Base-by-base conservation (phyloP, 1,140 invertebrate genomes). In the Eriosoma lanigerum region DNA sequence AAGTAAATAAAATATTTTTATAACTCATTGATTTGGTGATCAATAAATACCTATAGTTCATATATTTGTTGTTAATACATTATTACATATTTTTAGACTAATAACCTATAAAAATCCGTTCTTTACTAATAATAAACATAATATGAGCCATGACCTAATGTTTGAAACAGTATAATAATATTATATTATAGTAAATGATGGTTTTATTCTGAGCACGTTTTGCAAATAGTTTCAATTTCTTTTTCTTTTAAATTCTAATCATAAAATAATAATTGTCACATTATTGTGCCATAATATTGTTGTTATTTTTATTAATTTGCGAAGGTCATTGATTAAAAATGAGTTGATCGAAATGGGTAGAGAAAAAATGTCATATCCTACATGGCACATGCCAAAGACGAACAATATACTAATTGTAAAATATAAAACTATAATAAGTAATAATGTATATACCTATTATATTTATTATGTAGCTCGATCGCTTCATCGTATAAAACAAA, bases 271-370 rank as follows among this genome's bases (percentile, higher is more conserved):
- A 62, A 78, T 78, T 60, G 75, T 78, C 38, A 60, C 56, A 78
- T 29, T 62, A 75, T 75, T 58, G 52, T 58, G n/a, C 17, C 38
- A 62, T 60, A n/a, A n/a, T n/a, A 24, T 60, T 78, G 24, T 78
- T 62, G 56, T 78, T 62, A 46, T 52, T 64, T 52, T 64, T 38
- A 54, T 78, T 64, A 24, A 80, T 32, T 19, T 26, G 24, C 15
- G 50, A 78, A 64, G 82, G 72, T 48, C 66, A 19, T 66, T 54
- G 19, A 38, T 52, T 46, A 68, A 17, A 81, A 81, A 81, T 48
- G 54, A 21, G 58, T 78, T 62, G 48, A 78, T 78, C 21, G 13
- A 76, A 60, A 52, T 52, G 64, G 13, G 58, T 44, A 58, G 19
- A 56, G 6, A 75, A 58, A 75, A 56, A 75, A n/a, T 15, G 52